Base-by-base conservation (phyloP, 2,797 vertebrate species). In the Oophaga sylvatica region DNA sequence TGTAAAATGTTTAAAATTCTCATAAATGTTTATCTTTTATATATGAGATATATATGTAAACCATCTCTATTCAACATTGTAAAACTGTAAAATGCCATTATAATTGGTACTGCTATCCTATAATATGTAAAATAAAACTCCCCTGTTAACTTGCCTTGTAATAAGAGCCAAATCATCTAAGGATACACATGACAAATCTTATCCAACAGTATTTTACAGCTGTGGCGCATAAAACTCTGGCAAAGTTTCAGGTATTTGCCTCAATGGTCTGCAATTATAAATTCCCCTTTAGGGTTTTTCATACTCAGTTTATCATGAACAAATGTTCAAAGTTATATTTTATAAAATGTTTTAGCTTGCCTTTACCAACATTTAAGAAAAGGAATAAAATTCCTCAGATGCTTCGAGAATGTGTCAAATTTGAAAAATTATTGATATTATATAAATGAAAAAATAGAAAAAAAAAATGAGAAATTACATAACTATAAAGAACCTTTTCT, bases 211-310 rank as follows among this genome's bases (percentile, higher is more conserved):
- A 80, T 86, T 86, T 78, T 89, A 86, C 88, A 89, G 88, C 88
- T 89, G 88, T 79, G 84, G 73, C 63, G 73, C 80, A 89, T 89
- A 86, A 89, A 89, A 83, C 29, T 53, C 65, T 89, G 88, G 88
- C 88, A 83, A 62, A 12, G 73, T 53, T 86, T 89, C 88, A 89
- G 88, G 88, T 89, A 89, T 89, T 89, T 89, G 84, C 88, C 88
- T 86, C 80, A 89, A 80, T 86, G 88, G 84, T 83, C 84, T 89
- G 75, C 88, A 89, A 89, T 89, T 89, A 89, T 89, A 83, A 71
- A 89, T 89, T 86, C 48, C 57, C 87, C 88, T 86, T 89, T 86
- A 89, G 88, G 88, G 80, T 73, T 89, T 88, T 81, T 85, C 70
- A 77, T 75, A 85, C 65, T 85, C 70, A 85, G 48, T 67, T 79